Conservation (phyloP, 2,888 invertebrate species). For the Drosophila formosana region DNA sequence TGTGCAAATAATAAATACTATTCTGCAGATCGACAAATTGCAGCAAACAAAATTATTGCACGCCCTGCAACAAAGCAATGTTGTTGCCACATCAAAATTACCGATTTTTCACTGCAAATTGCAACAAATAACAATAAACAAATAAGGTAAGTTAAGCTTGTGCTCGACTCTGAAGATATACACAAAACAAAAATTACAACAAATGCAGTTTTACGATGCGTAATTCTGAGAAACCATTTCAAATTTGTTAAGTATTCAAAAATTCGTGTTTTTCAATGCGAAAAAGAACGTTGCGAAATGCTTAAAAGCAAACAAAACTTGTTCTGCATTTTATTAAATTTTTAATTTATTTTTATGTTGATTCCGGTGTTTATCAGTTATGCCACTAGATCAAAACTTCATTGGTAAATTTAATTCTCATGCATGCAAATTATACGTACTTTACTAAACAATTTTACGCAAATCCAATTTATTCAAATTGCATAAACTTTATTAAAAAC, state of each 20-base stretch:
- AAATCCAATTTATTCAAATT: too few species aligned
- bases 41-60: constrained; percentile 29
- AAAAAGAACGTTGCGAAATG: neutral
- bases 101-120: neutral
- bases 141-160: neutral
- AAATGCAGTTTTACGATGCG: neutral
- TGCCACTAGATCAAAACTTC: too few species aligned
- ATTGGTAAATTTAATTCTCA: too few species aligned
- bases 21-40: constrained; percentile 41
- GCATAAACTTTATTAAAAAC: too few species aligned
- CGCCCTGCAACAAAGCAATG: constrained; percentile 39
- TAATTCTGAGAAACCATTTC: neutral
- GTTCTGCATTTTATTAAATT: neutral
- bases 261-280: neutral
- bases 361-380: too few species aligned
- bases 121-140: constrained; percentile 25
- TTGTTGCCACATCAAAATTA: too few species aligned
- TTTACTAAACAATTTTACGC: too few species aligned
- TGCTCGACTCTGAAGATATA: neutral
- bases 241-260: neutral
- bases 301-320: neutral
- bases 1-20: constrained; percentile 7
- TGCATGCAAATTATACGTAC: too few species aligned
- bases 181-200: neutral
- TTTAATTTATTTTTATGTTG: too few species aligned